Percentiles rank a stretch among this genome's conserved stretches.
Conservation (phyloP, 2,888 invertebrate species). For the Spisula solida region DNA sequence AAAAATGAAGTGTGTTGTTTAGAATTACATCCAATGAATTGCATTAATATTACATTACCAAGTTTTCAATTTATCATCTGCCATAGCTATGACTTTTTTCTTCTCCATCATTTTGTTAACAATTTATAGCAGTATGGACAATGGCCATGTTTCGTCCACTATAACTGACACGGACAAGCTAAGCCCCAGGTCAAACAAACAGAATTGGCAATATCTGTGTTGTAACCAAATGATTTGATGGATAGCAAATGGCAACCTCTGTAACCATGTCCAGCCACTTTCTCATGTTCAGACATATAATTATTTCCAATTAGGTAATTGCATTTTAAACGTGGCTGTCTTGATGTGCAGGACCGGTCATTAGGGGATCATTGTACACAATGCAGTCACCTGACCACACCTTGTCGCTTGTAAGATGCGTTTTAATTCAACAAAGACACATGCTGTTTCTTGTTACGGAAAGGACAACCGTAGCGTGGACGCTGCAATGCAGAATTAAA, state of each 20-base stretch:
- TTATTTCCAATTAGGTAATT: conserved; percentile 69
- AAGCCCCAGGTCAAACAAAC: conserved; percentile 42
- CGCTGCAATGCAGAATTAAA: no score
- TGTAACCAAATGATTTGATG: conserved; percentile 47
- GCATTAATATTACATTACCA: not conserved
- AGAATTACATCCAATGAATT: not conserved
- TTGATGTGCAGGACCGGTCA: conserved; percentile 15
- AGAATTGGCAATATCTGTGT: conserved; percentile 31
- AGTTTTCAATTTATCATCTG: not conserved
- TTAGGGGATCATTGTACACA: conserved; percentile 30
- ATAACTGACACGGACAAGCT: conserved; percentile 41
- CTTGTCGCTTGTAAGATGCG: not conserved
- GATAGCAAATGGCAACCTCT: conserved; percentile 66
- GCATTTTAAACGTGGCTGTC: conserved; percentile 54
- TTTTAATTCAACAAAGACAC: not conserved
- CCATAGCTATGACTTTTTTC: not conserved
- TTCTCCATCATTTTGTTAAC: not conserved
- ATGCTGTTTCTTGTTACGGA: not conserved
- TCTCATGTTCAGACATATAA: conserved; percentile 45
- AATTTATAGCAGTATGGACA: conserved; percentile 18
- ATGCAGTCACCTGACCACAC: conserved; percentile 23
- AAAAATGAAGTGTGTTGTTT: not conserved
- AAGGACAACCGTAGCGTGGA: not conserved
- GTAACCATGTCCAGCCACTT: conserved; percentile 40
- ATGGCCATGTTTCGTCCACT: not conserved